Evolutionary conservation across 2,113 vertebrate species (phyloP), one percentile per base, ranked within the genome.

Genomic region (Mixornis gularis): DNA sequence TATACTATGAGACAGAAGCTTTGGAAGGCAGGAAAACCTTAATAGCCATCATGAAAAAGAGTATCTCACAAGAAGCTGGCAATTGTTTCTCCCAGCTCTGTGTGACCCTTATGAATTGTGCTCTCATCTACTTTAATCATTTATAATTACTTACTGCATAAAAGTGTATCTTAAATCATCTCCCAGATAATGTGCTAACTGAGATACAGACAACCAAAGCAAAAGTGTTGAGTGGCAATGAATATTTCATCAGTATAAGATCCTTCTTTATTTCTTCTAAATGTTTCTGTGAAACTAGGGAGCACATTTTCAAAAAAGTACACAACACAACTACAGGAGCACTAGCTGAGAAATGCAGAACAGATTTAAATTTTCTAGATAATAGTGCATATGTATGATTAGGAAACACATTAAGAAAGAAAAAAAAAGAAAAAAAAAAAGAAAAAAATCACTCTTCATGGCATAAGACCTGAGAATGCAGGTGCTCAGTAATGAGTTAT

Each of bases 71-170:
- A 79, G 53, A 92, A 94, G 25, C 2, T 83, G 29, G 14, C 29
- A 79, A 36, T 59, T 90, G 18, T 63, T 90, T 94, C 82, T 90
- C 63, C 14, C 79, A 89, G 34, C 15, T 65, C 30, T 71, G 12
- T 78, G 59, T 87, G 82, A 92, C 74, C 78, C 82, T 94, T 80
- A 83, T 74, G 83, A 94, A 89, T 72, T 95, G n/a, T 70, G 41
- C 34, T 92, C 6, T 94, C 63, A 63, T 92, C 46, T 80, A 72
- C 64, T 92, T 94, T 76, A 92, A 87, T 94, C 0, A 95, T 94
- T 94, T 95, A 83, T 94, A 96, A 90, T 94, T 95, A 85, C 80
- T 91, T 90, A 69, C 24, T 56, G 43, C 66, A 92, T 51, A 89
- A 62, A 92, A 91, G 36, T 27, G 8, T 93, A 74, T 81, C 87